A percentile compares a stretch with the other conserved stretches of the same genome.
These are phyloP conservation scores for Nettapus auritus DNA, from an alignment of 2,113 vertebrate genomes.

Conservation along the genomic window DNA sequence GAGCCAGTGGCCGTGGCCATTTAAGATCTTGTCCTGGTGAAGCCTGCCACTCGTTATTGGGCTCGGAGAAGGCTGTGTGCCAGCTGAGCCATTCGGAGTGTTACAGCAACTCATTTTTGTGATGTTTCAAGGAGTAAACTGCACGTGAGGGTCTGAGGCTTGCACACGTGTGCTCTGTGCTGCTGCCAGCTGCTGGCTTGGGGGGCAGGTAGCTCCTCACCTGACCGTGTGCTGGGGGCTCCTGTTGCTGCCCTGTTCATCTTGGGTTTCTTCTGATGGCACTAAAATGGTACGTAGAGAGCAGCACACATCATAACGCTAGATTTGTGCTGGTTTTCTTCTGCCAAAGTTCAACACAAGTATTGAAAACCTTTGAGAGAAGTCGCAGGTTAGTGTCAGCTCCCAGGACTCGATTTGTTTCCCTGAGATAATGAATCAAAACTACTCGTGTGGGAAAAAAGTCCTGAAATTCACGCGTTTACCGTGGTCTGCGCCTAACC, in stretches of 20 bases:
- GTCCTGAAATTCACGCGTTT: background rate
- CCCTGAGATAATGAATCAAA: background rate
- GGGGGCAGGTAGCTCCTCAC: background rate
- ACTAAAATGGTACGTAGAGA: accelerated
- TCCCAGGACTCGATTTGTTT: background rate
- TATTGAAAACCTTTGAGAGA: background rate
- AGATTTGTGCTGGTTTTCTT: background rate
- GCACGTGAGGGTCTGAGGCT: background rate
- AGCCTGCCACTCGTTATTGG: background rate
- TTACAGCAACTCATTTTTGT: accelerated
- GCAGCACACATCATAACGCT: background rate
- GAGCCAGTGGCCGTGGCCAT: background rate
- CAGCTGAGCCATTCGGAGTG: background rate
- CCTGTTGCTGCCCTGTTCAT: accelerated
- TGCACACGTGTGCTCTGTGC: no score
- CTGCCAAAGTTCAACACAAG: accelerated
- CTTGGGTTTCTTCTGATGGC: background rate
- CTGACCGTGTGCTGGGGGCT: background rate
- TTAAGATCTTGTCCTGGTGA: background rate
- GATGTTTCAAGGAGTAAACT: background rate
- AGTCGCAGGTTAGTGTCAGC: background rate
- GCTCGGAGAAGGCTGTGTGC: background rate
- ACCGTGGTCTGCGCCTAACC: background rate
- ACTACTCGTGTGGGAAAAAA: background rate
- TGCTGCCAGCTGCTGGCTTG: background rate